These are phyloP conservation scores for Phenganax stokvisi DNA, from an alignment of 92 coral and sea anemone genomes.

Conservation along the genomic window DNA sequence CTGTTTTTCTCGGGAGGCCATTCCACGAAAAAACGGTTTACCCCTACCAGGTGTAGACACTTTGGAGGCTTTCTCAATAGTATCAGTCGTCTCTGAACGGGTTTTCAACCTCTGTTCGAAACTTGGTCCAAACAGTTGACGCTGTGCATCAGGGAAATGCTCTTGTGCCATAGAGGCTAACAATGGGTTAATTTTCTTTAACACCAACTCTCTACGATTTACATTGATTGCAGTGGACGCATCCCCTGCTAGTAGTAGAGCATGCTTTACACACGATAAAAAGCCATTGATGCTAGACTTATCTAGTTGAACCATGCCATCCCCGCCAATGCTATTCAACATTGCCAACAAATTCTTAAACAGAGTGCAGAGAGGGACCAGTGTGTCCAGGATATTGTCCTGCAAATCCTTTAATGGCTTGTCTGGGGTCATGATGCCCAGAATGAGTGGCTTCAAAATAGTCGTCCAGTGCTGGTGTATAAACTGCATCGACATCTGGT, in stretches of 20 bases:
- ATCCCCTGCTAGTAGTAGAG: constrained; percentile 41
- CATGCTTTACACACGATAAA: constrained; percentile 40
- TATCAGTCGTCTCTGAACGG: constrained; percentile 45
- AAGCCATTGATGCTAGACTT: constrained; percentile 19
- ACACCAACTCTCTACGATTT: constrained; percentile 45
- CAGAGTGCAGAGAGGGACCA: constrained; percentile 41
- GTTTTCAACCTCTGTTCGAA: constrained; percentile 39
- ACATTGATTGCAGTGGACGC: constrained; percentile 39
- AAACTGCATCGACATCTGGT: constrained; percentile 29
- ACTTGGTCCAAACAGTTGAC: constrained; percentile 44
- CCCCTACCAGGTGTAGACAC: constrained; percentile 12
- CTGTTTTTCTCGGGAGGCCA: not conserved
- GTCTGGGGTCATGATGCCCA: constrained; percentile 39
- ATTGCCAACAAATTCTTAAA: constrained; percentile 38
- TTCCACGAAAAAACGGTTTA: not conserved
- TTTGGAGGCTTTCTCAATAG: constrained; percentile 30
- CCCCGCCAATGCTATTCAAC: constrained; percentile 7
- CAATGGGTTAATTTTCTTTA: constrained; percentile 50
- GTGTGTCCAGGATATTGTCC: constrained; percentile 43
- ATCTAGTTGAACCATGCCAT: constrained; percentile 37
- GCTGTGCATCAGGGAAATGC: constrained; percentile 42
- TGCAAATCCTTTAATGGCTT: constrained; percentile 43
- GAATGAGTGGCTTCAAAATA: constrained; percentile 25
- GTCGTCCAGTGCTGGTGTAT: constrained; percentile 23
- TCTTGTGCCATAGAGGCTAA: constrained; percentile 43